Percentiles rank a stretch among this genome's conserved stretches.
Conservation (phyloP, 2,113 vertebrate species). For the Prunella fulvescens region DNA sequence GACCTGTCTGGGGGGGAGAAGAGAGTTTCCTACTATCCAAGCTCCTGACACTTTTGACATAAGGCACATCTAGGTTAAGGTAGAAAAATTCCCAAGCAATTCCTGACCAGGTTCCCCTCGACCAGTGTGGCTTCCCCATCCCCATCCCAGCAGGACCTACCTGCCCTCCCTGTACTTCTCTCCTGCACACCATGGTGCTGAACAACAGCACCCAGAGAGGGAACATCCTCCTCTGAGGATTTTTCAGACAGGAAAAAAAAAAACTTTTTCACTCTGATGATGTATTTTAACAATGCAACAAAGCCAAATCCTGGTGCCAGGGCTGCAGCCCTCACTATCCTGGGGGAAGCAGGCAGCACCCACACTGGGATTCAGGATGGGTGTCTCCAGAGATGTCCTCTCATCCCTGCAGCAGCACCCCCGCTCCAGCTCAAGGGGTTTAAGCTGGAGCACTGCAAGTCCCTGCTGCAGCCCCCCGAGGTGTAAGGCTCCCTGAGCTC, state of each 20-base stretch:
- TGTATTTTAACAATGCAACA: neutral
- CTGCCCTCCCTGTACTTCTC: neutral
- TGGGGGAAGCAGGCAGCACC: neutral
- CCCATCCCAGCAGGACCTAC: neutral
- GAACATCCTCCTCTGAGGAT: neutral
- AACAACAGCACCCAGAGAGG: accelerated
- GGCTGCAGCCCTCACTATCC: neutral
- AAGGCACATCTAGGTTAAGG: neutral
- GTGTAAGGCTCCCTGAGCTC: constrained; percentile 40
- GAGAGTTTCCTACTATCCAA: neutral
- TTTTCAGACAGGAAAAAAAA: neutral
- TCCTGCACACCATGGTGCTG: neutral
- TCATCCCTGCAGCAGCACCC: accelerated
- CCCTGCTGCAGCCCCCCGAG: constrained; percentile 12
- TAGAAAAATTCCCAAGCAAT: neutral
- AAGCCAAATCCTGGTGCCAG: neutral
- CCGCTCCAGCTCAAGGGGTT: neutral
- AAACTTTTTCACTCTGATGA: neutral
- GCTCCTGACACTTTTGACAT: neutral
- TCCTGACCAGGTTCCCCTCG: neutral
- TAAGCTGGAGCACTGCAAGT: constrained; percentile 29
- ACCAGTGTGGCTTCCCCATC: neutral
- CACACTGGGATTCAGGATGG: accelerated
- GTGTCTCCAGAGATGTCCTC: neutral
- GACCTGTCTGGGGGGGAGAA: neutral